phyloP scores from a whole-genome alignment of 2,113 vertebrate genomes.

The Silurus glanis region DNA sequence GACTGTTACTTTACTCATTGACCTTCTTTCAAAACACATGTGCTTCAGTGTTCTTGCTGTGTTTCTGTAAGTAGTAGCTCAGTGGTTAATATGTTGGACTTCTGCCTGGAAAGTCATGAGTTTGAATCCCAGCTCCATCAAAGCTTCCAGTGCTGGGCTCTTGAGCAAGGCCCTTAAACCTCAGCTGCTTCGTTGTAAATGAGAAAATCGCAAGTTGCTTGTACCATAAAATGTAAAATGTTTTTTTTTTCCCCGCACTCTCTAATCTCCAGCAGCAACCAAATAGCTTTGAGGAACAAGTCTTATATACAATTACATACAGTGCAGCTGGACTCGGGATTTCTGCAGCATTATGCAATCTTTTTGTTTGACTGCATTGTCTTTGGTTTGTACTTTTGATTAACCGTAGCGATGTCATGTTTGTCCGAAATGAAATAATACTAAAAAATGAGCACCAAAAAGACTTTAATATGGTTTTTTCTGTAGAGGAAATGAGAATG shows the following conservation, averaged over 20 bases:
- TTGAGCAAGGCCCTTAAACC: too few relatives aligned
- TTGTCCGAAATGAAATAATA: not conserved
- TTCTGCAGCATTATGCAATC: not conserved
- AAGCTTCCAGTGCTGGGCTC: too few relatives aligned
- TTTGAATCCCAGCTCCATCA: too few relatives aligned
- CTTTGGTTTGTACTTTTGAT: not conserved
- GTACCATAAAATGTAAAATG: too few relatives aligned
- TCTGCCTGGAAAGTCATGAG: too few relatives aligned
- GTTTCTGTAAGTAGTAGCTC: too few relatives aligned
- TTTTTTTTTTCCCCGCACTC: not conserved
- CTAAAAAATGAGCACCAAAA: not conserved
- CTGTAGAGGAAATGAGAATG: not conserved
- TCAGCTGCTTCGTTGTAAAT: too few relatives aligned
- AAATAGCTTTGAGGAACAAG: not conserved
- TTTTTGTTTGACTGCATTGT: not conserved
- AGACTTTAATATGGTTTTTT: not conserved
- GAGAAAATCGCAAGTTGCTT: too few relatives aligned
- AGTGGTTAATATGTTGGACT: too few relatives aligned
- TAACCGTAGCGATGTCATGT: not conserved
- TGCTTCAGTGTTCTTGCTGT: too few relatives aligned
- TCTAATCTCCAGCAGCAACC: not conserved
- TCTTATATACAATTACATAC: not conserved
- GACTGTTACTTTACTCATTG: too few relatives aligned
- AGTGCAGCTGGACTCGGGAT: not conserved
- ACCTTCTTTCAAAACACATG: too few relatives aligned